phyloP scores from a whole-genome alignment of 2,113 vertebrate species.

The Heterochromis multidens region DNA sequence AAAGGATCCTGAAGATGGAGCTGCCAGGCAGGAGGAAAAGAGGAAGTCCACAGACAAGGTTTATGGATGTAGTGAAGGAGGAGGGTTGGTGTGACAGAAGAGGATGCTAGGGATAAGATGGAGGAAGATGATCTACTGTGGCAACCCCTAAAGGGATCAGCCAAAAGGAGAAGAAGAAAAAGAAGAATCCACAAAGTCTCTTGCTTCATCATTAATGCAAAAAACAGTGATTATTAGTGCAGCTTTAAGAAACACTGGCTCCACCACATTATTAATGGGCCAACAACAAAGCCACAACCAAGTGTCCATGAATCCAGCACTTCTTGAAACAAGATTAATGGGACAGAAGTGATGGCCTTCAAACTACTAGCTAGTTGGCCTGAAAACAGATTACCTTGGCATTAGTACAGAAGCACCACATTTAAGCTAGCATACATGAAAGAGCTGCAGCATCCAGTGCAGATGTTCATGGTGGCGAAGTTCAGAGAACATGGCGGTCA shows the following conservation, averaged over 20 bases:
- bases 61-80: not conserved
- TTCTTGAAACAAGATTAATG: too few species aligned
- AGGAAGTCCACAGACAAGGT: not conserved
- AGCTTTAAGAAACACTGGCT: not conserved
- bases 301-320: not conserved
- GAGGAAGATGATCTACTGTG: not conserved
- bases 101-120: not conserved
- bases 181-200: not conserved
- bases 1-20: not conserved
- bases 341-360: not conserved
- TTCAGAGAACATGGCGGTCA: not conserved
- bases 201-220: not conserved
- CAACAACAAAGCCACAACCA: not conserved
- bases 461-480: not conserved
- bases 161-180: not conserved
- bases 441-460: not conserved
- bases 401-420: not conserved
- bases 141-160: not conserved
- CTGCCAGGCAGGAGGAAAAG: not conserved
- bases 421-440: not conserved
- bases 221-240: not conserved
- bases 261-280: not conserved
- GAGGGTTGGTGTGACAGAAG: not conserved
- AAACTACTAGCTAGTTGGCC: not conserved
- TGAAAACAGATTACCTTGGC: not conserved